Conservation (phyloP, 2,113 vertebrate species). For the Sylvilagus bachmani region DNA sequence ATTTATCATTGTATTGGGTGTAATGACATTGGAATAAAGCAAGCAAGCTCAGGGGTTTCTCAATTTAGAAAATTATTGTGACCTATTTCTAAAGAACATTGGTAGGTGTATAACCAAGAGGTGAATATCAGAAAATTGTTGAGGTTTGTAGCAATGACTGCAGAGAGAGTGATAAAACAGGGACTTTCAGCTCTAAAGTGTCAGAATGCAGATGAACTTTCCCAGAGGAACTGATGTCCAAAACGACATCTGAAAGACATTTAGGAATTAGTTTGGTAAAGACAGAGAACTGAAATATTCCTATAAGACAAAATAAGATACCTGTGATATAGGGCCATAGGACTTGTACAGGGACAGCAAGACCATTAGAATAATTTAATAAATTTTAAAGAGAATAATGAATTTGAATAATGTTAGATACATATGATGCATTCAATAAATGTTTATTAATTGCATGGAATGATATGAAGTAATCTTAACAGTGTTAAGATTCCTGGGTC, state of each 20-base stretch:
- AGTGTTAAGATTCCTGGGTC: not conserved
- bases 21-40: slow-evolving; percentile 52
- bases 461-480: not conserved
- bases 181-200: not conserved
- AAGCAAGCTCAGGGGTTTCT: slow-evolving; percentile 14
- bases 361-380: not conserved
- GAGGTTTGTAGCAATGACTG: not conserved
- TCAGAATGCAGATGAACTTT: not conserved
- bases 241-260: not conserved
- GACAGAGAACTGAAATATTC: not conserved
- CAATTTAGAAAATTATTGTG: slow-evolving; percentile 62
- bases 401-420: not conserved
- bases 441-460: not conserved
- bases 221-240: not conserved
- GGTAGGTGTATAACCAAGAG: slow-evolving; percentile 14
- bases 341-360: not conserved
- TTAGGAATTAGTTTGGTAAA: not conserved
- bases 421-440: not conserved
- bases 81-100: slow-evolving; percentile 50
- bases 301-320: not conserved
- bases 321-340: no score
- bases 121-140: slow-evolving; percentile 35
- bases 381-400: not conserved
- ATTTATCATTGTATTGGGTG: slow-evolving; percentile 64
- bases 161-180: not conserved